Percentiles rank a stretch among this genome's conserved stretches.
Evolutionary conservation across 2,113 vertebrate species (phyloP).

Genomic region (Hymenochirus boettgeri): DNA sequence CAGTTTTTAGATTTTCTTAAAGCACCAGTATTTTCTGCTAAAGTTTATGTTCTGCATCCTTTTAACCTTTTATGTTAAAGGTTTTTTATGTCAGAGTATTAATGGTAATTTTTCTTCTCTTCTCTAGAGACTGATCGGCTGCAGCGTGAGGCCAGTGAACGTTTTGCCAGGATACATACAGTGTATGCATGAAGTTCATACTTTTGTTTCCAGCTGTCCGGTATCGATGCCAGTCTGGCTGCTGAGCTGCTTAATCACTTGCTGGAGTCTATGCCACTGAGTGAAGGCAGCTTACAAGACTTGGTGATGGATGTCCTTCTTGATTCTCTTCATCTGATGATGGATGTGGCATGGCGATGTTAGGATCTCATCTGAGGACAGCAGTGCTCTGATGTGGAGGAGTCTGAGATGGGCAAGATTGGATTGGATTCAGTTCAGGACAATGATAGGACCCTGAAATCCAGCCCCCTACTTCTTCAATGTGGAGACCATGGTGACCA

Average conservation of each 20-base stretch:
- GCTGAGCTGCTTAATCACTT: constrained; percentile 90
- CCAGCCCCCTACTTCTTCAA: constrained; percentile 52
- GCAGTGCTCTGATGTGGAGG: constrained; percentile 78
- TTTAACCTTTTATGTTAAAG: too few species aligned
- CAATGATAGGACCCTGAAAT: constrained; percentile 53
- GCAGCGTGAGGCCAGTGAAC: constrained; percentile 80
- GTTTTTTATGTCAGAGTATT: too few species aligned
- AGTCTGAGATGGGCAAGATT: constrained; percentile 68
- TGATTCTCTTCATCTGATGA: constrained; percentile 44
- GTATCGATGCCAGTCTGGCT: constrained; percentile 78
- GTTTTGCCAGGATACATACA: constrained; percentile 96
- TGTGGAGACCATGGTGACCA: constrained; percentile 94
- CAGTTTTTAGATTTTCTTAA: too few species aligned
- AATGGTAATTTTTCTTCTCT: too few species aligned
- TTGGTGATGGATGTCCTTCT: constrained; percentile 70
- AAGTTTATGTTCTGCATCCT: too few species aligned
- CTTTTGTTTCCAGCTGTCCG: constrained; percentile 89
- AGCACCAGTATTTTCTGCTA: too few species aligned
- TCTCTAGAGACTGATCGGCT: constrained; percentile 69
- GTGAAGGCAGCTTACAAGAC: constrained; percentile 75
- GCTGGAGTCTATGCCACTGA: constrained; percentile 89
- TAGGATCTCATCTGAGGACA: constrained; percentile 66
- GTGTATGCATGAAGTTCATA: constrained; percentile 97
- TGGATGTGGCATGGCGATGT: constrained; percentile 45
- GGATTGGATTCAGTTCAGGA: constrained; percentile 58